Conservation (phyloP, 2,113 vertebrate species). For the Calypte anna region DNA sequence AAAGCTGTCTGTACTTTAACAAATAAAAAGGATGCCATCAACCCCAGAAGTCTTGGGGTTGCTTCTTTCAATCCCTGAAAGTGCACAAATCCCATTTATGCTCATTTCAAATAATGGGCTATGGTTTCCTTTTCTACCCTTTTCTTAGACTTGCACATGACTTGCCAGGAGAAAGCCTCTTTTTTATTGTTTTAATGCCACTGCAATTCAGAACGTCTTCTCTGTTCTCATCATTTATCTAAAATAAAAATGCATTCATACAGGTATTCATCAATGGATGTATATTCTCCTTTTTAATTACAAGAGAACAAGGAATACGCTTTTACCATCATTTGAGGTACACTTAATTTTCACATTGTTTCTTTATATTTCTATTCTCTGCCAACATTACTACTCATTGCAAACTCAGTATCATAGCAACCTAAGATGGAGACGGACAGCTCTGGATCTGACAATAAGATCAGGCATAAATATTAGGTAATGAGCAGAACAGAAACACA, state of each 20-base stretch:
- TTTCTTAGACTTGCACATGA: neutral
- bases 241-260: neutral
- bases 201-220: neutral
- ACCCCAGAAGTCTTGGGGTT: neutral
- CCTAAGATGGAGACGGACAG: neutral
- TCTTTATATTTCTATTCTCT: neutral
- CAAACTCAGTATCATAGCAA: neutral
- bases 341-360: neutral
- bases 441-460: neutral
- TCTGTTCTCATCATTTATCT: neutral
- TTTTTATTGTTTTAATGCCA: neutral
- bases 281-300: neutral
- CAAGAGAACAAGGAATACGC: neutral
- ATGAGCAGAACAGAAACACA: neutral
- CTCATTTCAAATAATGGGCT: neutral
- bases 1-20: constrained; percentile 17
- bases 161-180: neutral
- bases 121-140: neutral
- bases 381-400: neutral
- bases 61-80: neutral
- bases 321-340: neutral
- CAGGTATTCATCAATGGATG: neutral
- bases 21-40: constrained; percentile 7
- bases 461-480: neutral
- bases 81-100: neutral